Conservation (phyloP, 2,797 vertebrate genomes). For the Chelidonichthys spinosus region DNA sequence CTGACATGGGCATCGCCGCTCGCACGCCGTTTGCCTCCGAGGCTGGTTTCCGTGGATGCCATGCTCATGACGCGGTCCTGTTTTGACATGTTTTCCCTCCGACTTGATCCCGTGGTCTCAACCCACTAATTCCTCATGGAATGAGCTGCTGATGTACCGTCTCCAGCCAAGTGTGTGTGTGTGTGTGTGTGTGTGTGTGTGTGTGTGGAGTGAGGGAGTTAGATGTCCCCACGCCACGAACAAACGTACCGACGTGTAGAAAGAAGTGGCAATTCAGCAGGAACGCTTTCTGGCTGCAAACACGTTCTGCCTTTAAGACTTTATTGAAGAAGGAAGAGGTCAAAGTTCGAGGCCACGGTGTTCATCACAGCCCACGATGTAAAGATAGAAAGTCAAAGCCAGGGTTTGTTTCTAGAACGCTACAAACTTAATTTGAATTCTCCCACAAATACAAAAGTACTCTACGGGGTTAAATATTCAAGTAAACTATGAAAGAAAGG, state of each 20-base stretch:
- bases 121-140: slow-evolving; percentile 60
- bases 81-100: slow-evolving; percentile 66
- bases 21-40: slow-evolving; percentile 48
- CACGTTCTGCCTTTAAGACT: slow-evolving; percentile 16
- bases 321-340: neutral
- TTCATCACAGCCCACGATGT: neutral
- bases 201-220: slow-evolving; percentile 4
- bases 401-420: neutral
- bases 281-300: neutral
- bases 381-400: neutral
- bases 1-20: slow-evolving; percentile 44
- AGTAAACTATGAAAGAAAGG: too few species aligned
- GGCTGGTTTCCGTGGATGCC: slow-evolving; percentile 43
- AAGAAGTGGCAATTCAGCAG: slow-evolving; percentile 15
- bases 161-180: slow-evolving; percentile 33
- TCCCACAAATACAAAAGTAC: neutral
- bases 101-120: slow-evolving; percentile 53
- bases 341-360: neutral
- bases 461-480: too few species aligned
- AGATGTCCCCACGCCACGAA: slow-evolving; percentile 42
- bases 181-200: slow-evolving; percentile 17
- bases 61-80: slow-evolving; percentile 46
- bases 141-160: slow-evolving; percentile 47
- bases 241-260: slow-evolving; percentile 20
- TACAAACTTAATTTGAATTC: too few species aligned